Conservation (phyloP, 2,888 invertebrate species). For the Mylabris sibirica region DNA sequence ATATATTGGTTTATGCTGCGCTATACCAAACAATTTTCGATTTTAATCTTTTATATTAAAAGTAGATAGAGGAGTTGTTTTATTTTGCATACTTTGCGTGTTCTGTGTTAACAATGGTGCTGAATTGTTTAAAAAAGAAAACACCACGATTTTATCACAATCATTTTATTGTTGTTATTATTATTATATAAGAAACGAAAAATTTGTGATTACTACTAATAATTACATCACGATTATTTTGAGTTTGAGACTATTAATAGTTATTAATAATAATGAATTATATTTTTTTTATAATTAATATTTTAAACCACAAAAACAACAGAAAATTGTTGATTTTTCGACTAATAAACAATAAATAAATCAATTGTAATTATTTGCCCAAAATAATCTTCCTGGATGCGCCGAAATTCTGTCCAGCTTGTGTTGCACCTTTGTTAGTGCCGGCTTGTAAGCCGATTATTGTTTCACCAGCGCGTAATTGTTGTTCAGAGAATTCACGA, state of each 20-base stretch:
- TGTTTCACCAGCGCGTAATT: slow-evolving; percentile 81
- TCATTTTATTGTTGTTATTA: background rate
- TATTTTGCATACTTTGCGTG: background rate
- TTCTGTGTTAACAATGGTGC: background rate
- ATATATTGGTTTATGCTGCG: too few species aligned
- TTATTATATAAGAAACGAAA: background rate
- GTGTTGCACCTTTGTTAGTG: slow-evolving; percentile 83
- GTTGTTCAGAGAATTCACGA: slow-evolving; percentile 82
- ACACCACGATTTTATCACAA: background rate
- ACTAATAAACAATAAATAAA: slow-evolving; percentile 13
- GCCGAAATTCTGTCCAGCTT: slow-evolving; percentile 88
- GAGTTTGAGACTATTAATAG: slow-evolving; percentile 1
- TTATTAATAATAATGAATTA: slow-evolving; percentile 11
- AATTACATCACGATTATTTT: slow-evolving; percentile 7
- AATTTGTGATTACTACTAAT: background rate
- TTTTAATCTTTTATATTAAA: slow-evolving; percentile 35
- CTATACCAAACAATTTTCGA: slow-evolving; percentile 11
- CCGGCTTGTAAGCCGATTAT: slow-evolving; percentile 91
- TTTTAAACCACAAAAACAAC: background rate
- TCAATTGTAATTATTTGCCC: slow-evolving; percentile 68
- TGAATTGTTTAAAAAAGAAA: background rate
- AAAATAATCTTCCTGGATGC: slow-evolving; percentile 82
- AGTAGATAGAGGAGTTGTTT: slow-evolving; percentile 29
- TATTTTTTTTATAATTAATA: slow-evolving; percentile 4
- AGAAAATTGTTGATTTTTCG: slow-evolving; percentile 10